Percentiles rank a stretch among this genome's conserved stretches.
phyloP scores from a whole-genome alignment of 2,113 vertebrate species.

The Heterotis niloticus region DNA sequence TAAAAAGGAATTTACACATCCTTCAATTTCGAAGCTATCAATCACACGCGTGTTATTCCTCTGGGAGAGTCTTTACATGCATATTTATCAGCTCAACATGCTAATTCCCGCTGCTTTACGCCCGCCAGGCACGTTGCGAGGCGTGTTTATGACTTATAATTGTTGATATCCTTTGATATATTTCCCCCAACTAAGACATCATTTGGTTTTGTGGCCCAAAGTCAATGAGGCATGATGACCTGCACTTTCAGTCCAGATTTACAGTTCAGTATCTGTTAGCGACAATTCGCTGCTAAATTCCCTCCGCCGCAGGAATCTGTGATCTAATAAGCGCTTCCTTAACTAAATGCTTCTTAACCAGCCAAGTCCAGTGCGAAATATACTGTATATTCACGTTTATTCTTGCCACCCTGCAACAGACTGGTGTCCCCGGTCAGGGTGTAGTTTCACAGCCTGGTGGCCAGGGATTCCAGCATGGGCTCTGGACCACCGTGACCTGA shows the following conservation, averaged over 20 bases:
- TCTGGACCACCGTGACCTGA: too few species aligned
- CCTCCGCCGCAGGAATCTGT: constrained; percentile 14
- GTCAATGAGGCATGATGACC: constrained; percentile 96
- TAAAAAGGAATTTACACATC: constrained; percentile 98
- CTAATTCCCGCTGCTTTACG: constrained; percentile 98
- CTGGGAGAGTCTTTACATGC: constrained; percentile 99
- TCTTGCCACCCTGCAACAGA: too few species aligned
- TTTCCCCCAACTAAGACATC: constrained; percentile 97
- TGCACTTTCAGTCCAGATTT: constrained; percentile 81
- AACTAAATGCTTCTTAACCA: background rate
- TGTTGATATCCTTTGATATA: constrained; percentile 99
- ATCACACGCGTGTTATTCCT: constrained; percentile 98
- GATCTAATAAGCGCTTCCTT: background rate
- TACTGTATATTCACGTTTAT: too few species aligned
- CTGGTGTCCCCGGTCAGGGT: too few species aligned
- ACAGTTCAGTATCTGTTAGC: constrained; percentile 77
- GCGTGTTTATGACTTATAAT: constrained; percentile 99
- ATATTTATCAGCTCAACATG: constrained; percentile 99
- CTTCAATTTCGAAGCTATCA: constrained; percentile 99
- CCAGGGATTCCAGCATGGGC: too few species aligned
- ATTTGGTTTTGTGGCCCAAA: constrained; percentile 96
- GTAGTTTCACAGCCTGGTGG: too few species aligned
- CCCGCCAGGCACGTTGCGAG: constrained; percentile 93
- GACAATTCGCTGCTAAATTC: constrained; percentile 40
- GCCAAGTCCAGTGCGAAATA: background rate